A percentile compares a stretch with the other conserved stretches of the same genome.
Evolutionary conservation across 2,113 vertebrate genomes (phyloP).

Genomic region (Platichthys flesus): DNA sequence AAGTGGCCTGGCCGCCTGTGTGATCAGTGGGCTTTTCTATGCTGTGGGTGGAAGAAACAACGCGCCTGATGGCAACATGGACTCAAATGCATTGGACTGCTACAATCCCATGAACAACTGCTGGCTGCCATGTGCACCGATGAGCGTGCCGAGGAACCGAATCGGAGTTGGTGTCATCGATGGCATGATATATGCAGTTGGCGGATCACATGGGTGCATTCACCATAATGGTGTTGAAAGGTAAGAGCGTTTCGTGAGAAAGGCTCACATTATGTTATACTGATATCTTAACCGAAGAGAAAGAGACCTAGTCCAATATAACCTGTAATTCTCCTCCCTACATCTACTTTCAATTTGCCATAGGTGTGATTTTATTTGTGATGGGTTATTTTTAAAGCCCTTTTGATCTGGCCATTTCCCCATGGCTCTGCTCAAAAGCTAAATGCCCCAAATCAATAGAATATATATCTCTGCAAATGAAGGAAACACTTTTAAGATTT

Average conservation of each 20-base stretch:
- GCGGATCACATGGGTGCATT: slow-evolving; percentile 92
- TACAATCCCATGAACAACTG: slow-evolving; percentile 96
- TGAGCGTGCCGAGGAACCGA: slow-evolving; percentile 93
- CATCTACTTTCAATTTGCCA: no score
- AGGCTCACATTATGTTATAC: neutral
- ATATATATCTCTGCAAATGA: no score
- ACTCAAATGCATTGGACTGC: slow-evolving; percentile 91
- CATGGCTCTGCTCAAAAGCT: no score
- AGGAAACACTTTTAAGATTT: no score
- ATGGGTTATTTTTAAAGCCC: no score
- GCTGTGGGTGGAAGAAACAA: slow-evolving; percentile 94
- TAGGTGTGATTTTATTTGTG: no score
- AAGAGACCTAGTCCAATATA: no score
- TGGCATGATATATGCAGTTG: slow-evolving; percentile 91
- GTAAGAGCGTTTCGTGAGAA: slow-evolving; percentile 68
- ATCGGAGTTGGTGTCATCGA: slow-evolving; percentile 94
- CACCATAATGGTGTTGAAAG: slow-evolving; percentile 94
- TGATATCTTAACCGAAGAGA: no score
- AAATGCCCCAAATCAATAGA: no score
- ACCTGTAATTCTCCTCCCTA: no score
- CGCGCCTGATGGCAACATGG: slow-evolving; percentile 91
- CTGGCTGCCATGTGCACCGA: slow-evolving; percentile 91
- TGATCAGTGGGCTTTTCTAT: slow-evolving; percentile 92
- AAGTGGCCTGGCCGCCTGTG: slow-evolving; percentile 91
- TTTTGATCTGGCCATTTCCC: no score